Percentiles rank a stretch among this genome's conserved stretches.
Conservation (phyloP, 2,888 invertebrate species). For the Panopea generosa region DNA sequence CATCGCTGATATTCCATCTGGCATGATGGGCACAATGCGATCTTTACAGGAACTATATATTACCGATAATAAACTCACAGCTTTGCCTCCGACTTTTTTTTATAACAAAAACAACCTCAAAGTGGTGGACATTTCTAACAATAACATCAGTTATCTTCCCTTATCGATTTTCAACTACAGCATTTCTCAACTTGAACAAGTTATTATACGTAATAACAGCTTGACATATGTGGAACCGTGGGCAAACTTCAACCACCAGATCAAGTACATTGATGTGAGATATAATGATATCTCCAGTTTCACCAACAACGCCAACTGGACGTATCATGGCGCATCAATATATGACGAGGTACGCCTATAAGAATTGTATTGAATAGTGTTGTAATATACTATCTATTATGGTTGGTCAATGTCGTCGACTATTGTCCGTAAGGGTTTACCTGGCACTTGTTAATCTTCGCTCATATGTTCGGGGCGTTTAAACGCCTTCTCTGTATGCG, state of each 20-base stretch:
- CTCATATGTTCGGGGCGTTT: too few species aligned
- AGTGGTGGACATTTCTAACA: slow-evolving; percentile 5
- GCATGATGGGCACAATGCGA: neutral
- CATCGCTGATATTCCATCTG: neutral
- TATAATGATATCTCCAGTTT: slow-evolving; percentile 33
- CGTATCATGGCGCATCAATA: slow-evolving; percentile 8
- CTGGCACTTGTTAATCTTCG: too few species aligned
- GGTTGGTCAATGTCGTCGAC: too few species aligned
- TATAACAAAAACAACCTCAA: neutral
- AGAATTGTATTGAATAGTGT: neutral
- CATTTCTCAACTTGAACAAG: neutral
- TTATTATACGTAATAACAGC: slow-evolving; percentile 19
- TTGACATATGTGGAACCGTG: slow-evolving; percentile 40
- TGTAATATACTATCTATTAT: too few species aligned
- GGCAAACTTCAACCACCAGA: neutral
- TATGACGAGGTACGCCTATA: neutral
- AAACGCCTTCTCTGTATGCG: too few species aligned
- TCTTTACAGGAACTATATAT: neutral
- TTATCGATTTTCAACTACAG: neutral
- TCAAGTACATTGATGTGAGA: slow-evolving; percentile 18
- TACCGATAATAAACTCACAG: neutral
- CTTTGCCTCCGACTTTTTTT: neutral
- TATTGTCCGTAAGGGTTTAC: too few species aligned
- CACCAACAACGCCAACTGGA: slow-evolving; percentile 39
- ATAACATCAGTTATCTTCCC: neutral